Evolutionary conservation across 2,113 vertebrate species (phyloP).

Genomic region (rat (Rattus norvegicus)): DNA sequence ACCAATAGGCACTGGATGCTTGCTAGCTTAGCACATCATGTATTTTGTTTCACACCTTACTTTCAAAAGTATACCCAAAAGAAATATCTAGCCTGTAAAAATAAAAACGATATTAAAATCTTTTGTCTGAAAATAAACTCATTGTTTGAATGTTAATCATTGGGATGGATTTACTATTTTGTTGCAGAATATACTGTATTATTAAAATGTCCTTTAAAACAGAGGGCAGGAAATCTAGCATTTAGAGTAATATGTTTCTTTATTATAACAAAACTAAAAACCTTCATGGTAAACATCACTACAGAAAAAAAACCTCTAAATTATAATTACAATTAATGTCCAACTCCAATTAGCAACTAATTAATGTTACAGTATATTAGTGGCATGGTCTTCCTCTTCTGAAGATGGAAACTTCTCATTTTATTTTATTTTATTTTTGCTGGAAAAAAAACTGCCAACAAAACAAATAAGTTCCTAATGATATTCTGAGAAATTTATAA

Average conservation of each 20-base stretch:
- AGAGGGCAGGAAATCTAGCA: conserved; percentile 51
- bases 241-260: conserved; percentile 6
- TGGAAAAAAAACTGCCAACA: conserved; percentile 57
- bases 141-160: conserved; percentile 23
- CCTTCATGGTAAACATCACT: conserved; percentile 23
- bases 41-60: conserved; percentile 19
- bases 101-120: conserved; percentile 31
- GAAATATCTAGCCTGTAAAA: conserved; percentile 50
- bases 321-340: conserved; percentile 59
- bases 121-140: not conserved
- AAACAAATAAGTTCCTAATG: conserved; percentile 6
- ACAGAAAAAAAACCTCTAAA: conserved; percentile 43
- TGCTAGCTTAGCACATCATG: not conserved
- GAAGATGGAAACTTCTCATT: conserved; percentile 17
- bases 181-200: conserved; percentile 21
- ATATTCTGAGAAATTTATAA: conserved; percentile 32
- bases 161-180: not conserved
- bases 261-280: conserved; percentile 43
- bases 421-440: conserved; percentile 39
- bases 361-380: conserved; percentile 43
- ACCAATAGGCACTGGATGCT: conserved; percentile 8
- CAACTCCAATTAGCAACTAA: conserved; percentile 41
- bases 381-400: conserved; percentile 35
- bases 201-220: conserved; percentile 54
- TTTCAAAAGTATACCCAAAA: conserved; percentile 46